phyloP scores from a whole-genome alignment of 2,888 invertebrate species.

The Euplexia lucipara region DNA sequence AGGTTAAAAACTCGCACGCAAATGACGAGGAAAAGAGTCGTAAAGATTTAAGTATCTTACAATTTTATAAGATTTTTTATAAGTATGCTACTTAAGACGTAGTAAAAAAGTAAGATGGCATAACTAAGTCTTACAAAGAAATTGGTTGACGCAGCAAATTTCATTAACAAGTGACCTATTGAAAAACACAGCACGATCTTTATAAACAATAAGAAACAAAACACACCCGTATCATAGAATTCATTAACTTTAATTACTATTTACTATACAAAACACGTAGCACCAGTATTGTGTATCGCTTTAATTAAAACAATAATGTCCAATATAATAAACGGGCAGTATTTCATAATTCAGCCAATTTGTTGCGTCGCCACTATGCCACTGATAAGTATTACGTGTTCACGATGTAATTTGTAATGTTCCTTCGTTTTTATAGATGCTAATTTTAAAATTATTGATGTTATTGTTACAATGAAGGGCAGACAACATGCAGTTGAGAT shows the following conservation, averaged over 20 bases:
- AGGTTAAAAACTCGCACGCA: too few species aligned
- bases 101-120: too few species aligned
- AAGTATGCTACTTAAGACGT: too few species aligned
- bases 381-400: conserved; percentile 10
- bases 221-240: conserved; percentile 34
- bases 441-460: conserved; percentile 28
- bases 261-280: conserved; percentile 49
- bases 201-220: conserved; percentile 36
- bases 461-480: too few species aligned
- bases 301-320: conserved; percentile 66
- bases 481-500: too few species aligned
- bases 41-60: too few species aligned
- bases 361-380: conserved; percentile 35
- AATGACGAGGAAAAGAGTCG: too few species aligned
- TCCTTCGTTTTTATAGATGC: conserved; percentile 8
- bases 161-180: conserved; percentile 4
- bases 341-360: conserved; percentile 67
- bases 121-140: too few species aligned
- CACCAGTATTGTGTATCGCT: conserved; percentile 49
- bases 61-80: too few species aligned
- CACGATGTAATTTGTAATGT: conserved; percentile 21
- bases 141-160: too few species aligned
- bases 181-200: conserved; percentile 10
- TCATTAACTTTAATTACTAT: conserved; percentile 59
- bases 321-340: conserved; percentile 55